Evolutionary conservation across 2,113 vertebrate species (phyloP).

Genomic region (Cyanoramphus novaezelandiae): DNA sequence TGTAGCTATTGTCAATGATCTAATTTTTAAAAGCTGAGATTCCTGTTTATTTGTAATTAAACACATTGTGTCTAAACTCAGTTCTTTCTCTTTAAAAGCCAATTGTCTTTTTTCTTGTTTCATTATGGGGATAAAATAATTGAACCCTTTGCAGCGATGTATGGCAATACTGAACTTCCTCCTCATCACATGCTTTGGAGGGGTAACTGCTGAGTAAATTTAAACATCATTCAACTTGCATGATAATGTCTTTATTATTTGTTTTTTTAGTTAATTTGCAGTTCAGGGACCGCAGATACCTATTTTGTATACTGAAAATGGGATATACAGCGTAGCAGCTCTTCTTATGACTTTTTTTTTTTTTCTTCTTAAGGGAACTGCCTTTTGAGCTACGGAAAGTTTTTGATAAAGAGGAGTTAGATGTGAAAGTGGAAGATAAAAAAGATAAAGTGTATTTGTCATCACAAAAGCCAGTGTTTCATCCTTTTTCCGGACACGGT

Average conservation of each 20-base stretch:
- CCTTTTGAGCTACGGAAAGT: constrained; percentile 84
- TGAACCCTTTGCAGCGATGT: neutral
- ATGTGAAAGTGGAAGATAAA: constrained; percentile 91
- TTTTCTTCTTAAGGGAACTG: constrained; percentile 79
- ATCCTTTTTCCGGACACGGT: constrained; percentile 90
- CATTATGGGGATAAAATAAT: neutral
- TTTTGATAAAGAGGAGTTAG: constrained; percentile 89
- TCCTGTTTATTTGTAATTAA: neutral
- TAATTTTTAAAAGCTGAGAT: neutral
- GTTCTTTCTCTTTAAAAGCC: neutral
- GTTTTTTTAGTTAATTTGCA: neutral
- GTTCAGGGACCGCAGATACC: neutral
- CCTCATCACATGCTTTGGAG: neutral
- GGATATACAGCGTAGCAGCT: neutral
- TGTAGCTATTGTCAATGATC: neutral
- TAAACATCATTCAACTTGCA: neutral
- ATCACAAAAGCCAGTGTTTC: constrained; percentile 83
- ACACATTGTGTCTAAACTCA: neutral
- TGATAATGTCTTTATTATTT: neutral
- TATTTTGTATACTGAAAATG: neutral
- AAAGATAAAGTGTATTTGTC: constrained; percentile 85
- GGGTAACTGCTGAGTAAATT: neutral
- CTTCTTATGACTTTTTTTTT: neutral
- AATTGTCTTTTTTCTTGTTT: neutral
- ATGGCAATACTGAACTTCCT: neutral